These are phyloP conservation scores for Siphlonurus alternatus DNA, from an alignment of 2,888 invertebrate genomes.

Conservation along the genomic window DNA sequence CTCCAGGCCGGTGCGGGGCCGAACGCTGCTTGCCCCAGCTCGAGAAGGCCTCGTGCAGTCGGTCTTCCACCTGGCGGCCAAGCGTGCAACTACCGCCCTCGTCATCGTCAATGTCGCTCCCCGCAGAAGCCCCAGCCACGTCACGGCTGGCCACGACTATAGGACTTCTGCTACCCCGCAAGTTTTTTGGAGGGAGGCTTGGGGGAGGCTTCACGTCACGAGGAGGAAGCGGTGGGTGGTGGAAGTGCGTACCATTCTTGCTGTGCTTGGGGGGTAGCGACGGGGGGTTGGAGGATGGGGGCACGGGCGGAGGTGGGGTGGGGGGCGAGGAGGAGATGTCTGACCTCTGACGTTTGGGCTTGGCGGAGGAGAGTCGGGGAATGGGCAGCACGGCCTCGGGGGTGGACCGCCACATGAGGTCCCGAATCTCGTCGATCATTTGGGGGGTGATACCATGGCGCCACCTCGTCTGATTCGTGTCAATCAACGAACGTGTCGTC, in stretches of 20 bases:
- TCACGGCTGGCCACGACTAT: constrained; percentile 5
- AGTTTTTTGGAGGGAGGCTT: constrained; percentile 20
- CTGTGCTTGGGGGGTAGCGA: constrained; percentile 7
- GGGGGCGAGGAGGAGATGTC: not conserved
- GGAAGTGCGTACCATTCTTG: not conserved
- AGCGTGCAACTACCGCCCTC: constrained; percentile 1
- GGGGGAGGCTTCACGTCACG: constrained; percentile 12
- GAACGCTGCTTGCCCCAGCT: constrained; percentile 19
- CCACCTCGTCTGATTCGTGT: not conserved
- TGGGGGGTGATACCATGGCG: not conserved
- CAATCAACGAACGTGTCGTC: not conserved
- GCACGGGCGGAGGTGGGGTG: constrained; percentile 4
- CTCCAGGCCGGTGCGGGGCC: constrained; percentile 38
- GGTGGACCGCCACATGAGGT: not conserved
- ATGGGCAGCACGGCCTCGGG: not conserved
- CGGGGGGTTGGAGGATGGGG: not conserved
- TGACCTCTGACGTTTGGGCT: not conserved
- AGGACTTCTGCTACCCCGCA: constrained; percentile 12
- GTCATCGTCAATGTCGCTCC: constrained; percentile 17
- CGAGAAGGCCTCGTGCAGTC: not conserved
- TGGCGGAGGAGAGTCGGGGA: not conserved
- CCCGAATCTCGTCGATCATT: not conserved
- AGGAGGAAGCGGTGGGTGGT: constrained; percentile 6
- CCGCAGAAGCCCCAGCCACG: constrained; percentile 33
- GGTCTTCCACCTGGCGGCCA: not conserved